Base-by-base conservation (phyloP, 1,140 invertebrate genomes). In the Tetranychus cinnabarinus region DNA sequence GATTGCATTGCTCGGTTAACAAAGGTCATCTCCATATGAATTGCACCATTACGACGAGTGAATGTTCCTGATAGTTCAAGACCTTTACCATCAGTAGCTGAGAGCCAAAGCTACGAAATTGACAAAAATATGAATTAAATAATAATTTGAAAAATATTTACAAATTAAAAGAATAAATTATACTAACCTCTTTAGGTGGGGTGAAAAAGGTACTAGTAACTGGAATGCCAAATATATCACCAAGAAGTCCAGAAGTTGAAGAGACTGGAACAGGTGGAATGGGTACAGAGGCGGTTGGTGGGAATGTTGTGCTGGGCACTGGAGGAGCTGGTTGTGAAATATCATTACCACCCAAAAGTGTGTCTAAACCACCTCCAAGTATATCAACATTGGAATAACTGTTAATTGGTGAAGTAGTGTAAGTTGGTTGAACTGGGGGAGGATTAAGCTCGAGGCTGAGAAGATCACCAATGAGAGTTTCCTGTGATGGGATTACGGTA, bases 1-100 rank as follows among this genome's bases (percentile, higher is more conserved):
- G 90, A 82, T 69, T 97, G 91, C 89, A 98, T 95, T 2, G 95
- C 92, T 75, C 91, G 92, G 73, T 99, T 99, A 47, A 82, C 87
- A 67, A 97, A 84, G 1, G 86, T 92, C 79, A 99, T 82, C 68
- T 98, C 95, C 88, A 98, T 97, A 61, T 79, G 81, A 46, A 96
- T 83, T 72, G 86, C 83, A 5, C 85, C 86, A 69, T 80, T 82
- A 67, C 86, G 80, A 57, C 93, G 78, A 0, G 83, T 81, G 73
- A 97, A 97, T n/a, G 89, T 90, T 60, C 95, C 95, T 73, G 82
- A 83, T 56, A 98, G 84, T 75, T 98, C 93, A 62, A 98, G 75
- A n/a, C 95, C 93, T 79, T 97, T 97, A 55, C 90, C 92, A 71
- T 92, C 90, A 64, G 87, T 83, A 12, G 91, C 90, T 23, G 88